Conservation (phyloP, 23 tunicate genomes). For the Ciona savignyi region DNA sequence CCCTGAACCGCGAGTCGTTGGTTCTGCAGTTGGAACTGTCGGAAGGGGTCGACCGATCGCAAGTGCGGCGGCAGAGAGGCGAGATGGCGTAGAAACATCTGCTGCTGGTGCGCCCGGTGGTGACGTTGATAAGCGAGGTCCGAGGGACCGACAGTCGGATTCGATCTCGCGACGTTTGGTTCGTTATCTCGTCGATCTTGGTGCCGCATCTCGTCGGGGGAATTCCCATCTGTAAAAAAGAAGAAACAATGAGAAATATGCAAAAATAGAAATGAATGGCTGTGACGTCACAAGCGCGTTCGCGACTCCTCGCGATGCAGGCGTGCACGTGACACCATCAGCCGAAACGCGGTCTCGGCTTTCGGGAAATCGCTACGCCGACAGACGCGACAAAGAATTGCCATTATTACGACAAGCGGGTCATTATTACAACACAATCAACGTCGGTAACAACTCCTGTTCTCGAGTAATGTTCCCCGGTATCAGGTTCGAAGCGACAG, state of each 20-base stretch:
- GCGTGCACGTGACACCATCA: not conserved
- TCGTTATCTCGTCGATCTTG: not conserved
- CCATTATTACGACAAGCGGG: not conserved
- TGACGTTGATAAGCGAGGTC: constrained; percentile 20
- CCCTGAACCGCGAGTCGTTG: constrained; percentile 8
- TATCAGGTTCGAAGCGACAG: not conserved
- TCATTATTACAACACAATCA: not conserved
- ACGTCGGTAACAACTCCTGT: not conserved
- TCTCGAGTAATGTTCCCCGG: not conserved
- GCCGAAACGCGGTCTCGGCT: not conserved
- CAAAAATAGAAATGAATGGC: no score
- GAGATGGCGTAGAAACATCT: constrained; percentile 25
- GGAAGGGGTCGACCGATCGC: constrained; percentile 32
- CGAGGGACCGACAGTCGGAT: not conserved
- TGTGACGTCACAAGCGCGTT: no score
- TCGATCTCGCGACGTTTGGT: not conserved
- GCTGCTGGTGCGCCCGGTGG: constrained; percentile 12
- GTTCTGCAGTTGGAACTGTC: constrained; percentile 32
- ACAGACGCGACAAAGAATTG: not conserved
- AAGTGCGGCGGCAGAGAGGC: constrained; percentile 35
- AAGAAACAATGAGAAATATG: no score
- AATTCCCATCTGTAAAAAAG: not conserved
- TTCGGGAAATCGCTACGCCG: not conserved
- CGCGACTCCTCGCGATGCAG: no score
- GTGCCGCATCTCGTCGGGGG: not conserved